A percentile compares a stretch with the other conserved stretches of the same genome.
These are phyloP conservation scores for Gari tellinella DNA, from an alignment of 2,888 invertebrate genomes.

Conservation along the genomic window DNA sequence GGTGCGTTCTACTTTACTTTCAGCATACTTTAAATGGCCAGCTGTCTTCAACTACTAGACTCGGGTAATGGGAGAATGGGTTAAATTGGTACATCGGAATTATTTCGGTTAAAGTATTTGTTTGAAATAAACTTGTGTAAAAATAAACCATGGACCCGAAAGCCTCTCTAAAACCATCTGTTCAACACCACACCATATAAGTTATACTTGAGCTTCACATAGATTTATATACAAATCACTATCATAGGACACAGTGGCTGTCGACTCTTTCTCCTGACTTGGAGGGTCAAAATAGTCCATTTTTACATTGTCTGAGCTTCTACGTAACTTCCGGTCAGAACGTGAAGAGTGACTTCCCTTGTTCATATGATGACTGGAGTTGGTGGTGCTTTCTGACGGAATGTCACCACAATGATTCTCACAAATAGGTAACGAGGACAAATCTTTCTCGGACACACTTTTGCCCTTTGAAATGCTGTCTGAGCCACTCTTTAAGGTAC, in stretches of 20 bases:
- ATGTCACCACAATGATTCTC: conserved; percentile 60
- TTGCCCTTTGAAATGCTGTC: conserved; percentile 44
- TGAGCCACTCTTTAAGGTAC: conserved; percentile 39
- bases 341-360: conserved; percentile 68
- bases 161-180: no score
- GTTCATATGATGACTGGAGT: conserved; percentile 74
- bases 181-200: no score
- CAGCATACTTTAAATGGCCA: no score
- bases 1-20: no score
- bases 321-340: conserved; percentile 71
- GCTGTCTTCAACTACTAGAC: no score
- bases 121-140: no score
- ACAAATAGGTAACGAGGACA: conserved; percentile 48
- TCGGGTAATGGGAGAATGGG: no score
- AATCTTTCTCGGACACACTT: conserved; percentile 54
- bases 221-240: conserved; percentile 80
- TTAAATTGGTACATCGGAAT: no score
- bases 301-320: conserved; percentile 75
- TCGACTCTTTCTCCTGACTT: conserved; percentile 81
- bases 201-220: conserved; percentile 80
- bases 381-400: conserved; percentile 72
- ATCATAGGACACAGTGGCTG: conserved; percentile 81
- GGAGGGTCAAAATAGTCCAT: conserved; percentile 80
- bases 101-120: no score
- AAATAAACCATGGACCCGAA: no score